Conservation (phyloP, 2,797 vertebrate species). For the Bradypodion ventrale region DNA sequence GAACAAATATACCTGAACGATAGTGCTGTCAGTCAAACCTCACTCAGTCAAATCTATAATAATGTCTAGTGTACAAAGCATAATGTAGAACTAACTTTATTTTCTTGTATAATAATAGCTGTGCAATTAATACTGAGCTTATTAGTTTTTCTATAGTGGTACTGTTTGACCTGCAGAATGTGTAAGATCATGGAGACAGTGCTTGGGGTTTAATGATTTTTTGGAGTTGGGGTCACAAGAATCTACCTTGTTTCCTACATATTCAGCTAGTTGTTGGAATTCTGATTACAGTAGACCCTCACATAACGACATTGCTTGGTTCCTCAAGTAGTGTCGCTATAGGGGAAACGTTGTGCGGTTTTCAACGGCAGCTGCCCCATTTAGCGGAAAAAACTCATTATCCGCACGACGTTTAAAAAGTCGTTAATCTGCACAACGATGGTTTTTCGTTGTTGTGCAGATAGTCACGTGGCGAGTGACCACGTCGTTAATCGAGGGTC, state of each 20-base stretch:
- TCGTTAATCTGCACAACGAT: no score
- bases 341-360: no score
- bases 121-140: not conserved
- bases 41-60: not conserved
- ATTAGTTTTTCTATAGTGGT: not conserved
- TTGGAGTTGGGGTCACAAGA: conserved; percentile 4
- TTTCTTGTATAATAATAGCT: not conserved
- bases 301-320: no score
- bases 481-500: no score
- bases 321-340: no score
- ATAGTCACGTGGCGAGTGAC: no score
- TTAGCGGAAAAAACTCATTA: no score
- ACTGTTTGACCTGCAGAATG: no score
- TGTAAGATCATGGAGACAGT: not conserved
- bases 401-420: no score
- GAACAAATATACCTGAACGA: not conserved
- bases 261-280: conserved; percentile 6
- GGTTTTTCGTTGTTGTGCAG: no score
- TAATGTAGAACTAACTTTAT: not conserved
- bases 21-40: not conserved
- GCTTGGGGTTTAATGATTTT: not conserved
- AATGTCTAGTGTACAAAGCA: not conserved
- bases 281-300: no score
- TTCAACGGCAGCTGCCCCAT: no score
- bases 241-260: conserved; percentile 20